A percentile compares a stretch with the other conserved stretches of the same genome.
Evolutionary conservation across 2,113 vertebrate species (phyloP).

Genomic region (Sceloporus tristichus): DNA sequence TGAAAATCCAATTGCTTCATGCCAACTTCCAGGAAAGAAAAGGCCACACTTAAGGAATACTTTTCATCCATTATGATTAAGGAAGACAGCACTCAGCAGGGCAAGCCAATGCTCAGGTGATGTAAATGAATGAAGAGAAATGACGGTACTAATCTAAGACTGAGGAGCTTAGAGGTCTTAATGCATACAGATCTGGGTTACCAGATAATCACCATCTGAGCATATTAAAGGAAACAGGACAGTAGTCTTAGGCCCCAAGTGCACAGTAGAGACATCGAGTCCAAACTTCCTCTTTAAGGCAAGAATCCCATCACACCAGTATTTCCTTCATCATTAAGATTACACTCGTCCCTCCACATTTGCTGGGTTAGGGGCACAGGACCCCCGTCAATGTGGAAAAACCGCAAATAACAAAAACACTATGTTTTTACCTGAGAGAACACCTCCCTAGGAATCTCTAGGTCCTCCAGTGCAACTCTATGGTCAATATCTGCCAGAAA

Average conservation of each 20-base stretch:
- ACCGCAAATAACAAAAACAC: no score
- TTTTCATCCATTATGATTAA: neutral
- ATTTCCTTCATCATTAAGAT: neutral
- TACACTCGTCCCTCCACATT: neutral
- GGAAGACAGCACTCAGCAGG: neutral
- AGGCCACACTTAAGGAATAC: neutral
- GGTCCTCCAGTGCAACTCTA: no score
- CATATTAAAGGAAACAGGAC: neutral
- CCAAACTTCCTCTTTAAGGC: neutral
- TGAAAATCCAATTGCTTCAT: neutral
- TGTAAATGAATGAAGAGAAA: neutral
- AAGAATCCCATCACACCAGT: neutral
- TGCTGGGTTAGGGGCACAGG: no score
- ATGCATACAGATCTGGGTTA: neutral
- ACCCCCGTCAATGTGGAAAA: no score
- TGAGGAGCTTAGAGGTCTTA: constrained; percentile 4
- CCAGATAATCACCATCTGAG: neutral
- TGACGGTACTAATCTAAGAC: neutral
- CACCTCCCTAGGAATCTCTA: no score
- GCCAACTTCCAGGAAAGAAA: neutral
- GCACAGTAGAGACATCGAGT: neutral
- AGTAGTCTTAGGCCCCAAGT: neutral
- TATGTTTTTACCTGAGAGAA: no score
- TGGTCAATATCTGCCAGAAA: no score
- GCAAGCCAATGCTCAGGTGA: neutral